phyloP scores from a whole-genome alignment of 92 coral and sea anemone genomes.

The Actinernus sp. region DNA sequence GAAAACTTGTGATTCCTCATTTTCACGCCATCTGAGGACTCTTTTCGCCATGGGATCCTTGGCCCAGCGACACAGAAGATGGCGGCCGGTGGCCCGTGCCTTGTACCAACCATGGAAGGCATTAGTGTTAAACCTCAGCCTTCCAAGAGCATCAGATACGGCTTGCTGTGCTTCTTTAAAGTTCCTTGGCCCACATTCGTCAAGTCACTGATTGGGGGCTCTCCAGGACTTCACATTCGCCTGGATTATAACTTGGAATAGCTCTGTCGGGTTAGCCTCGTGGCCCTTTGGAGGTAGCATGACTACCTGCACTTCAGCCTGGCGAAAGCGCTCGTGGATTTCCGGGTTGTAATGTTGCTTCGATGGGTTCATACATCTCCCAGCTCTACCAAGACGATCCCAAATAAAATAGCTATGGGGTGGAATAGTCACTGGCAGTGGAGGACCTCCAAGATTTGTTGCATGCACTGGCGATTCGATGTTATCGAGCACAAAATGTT shows the following conservation, averaged over 20 bases:
- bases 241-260: neutral
- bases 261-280: constrained; percentile 1
- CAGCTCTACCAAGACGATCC: constrained; percentile 11
- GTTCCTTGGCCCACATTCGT: neutral
- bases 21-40: neutral
- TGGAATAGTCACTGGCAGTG: neutral
- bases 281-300: constrained; percentile 16
- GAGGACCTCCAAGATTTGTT: constrained; percentile 3
- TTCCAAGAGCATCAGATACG: constrained; percentile 1
- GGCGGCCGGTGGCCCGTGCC: neutral
- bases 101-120: constrained; percentile 3
- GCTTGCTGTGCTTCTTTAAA: neutral
- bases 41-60: neutral
- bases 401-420: constrained; percentile 3
- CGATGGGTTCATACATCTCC: constrained; percentile 8
- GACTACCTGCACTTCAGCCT: constrained; percentile 8
- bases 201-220: neutral
- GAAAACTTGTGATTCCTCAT: neutral
- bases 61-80: neutral
- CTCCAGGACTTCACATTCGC: neutral
- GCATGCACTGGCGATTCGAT: neutral
- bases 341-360: neutral
- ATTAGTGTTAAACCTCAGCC: neutral
- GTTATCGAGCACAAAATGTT: neutral
- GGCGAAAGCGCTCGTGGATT: constrained; percentile 1